These are phyloP conservation scores for Brachypalpus laphriformis DNA, from an alignment of 2,888 invertebrate genomes.

Conservation along the genomic window DNA sequence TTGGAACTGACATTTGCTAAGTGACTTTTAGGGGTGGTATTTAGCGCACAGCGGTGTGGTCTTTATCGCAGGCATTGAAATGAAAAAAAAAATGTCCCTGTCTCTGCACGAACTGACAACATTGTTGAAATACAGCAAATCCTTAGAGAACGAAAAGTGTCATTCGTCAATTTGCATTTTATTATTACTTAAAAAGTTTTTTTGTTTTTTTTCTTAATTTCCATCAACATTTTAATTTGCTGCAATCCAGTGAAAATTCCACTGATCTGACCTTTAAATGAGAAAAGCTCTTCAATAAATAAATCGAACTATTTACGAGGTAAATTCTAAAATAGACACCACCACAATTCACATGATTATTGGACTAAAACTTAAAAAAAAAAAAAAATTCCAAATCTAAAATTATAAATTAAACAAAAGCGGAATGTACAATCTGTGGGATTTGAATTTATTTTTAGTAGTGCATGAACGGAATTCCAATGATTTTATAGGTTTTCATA, in stretches of 20 bases:
- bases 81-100: not conserved
- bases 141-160: not conserved
- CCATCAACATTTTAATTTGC: not conserved
- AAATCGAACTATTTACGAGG: not conserved
- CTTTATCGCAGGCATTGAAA: not conserved
- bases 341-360: slow-evolving; percentile 6
- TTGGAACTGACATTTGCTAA: slow-evolving; percentile 45
- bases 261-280: not conserved
- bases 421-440: slow-evolving; percentile 33
- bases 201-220: not conserved
- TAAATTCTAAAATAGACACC: slow-evolving; percentile 20
- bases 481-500: not conserved
- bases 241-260: not conserved
- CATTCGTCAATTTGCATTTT: slow-evolving; percentile 4
- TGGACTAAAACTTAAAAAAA: not conserved
- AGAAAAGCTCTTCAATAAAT: not conserved
- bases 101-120: not conserved
- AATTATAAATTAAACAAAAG: slow-evolving; percentile 37
- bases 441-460: slow-evolving; percentile 47
- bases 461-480: slow-evolving; percentile 16
- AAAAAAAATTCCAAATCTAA: slow-evolving; percentile 34
- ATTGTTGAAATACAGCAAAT: not conserved
- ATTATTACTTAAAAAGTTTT: not conserved
- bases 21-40: slow-evolving; percentile 34
- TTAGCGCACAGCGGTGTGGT: not conserved